These are phyloP conservation scores for Vipera ursinii DNA, from an alignment of 2,797 vertebrate genomes.

Conservation along the genomic window DNA sequence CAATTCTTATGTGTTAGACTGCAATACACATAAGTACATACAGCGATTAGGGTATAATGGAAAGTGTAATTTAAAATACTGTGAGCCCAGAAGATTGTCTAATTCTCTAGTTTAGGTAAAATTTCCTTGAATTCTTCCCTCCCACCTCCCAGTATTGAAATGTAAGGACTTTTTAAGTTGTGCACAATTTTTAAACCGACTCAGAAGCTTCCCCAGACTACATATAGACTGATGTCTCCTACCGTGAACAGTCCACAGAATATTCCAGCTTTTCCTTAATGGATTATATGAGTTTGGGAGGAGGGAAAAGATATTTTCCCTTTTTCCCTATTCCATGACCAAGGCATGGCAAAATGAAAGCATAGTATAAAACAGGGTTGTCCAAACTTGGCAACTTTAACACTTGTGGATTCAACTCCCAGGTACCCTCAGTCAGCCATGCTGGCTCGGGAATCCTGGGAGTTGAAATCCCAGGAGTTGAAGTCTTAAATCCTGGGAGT, in stretches of 20 bases:
- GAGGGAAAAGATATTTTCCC: too few relatives aligned
- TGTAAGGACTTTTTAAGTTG: background rate
- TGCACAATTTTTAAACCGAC: background rate
- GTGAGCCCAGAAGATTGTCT: background rate
- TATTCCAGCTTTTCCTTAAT: background rate
- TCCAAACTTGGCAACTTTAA: too few relatives aligned
- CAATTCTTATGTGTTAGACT: background rate
- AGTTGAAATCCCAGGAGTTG: background rate
- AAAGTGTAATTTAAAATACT: background rate
- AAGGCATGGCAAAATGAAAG: background rate
- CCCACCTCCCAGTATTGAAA: background rate
- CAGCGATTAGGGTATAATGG: background rate
- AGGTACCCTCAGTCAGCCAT: too few relatives aligned
- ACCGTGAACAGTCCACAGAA: background rate
- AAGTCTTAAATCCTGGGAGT: background rate
- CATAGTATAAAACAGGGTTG: background rate
- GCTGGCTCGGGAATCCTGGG: background rate
- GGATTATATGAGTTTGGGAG: background rate
- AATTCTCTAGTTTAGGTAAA: background rate
- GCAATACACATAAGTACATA: background rate
- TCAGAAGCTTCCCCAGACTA: background rate
- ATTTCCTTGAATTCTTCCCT: background rate
- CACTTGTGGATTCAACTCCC: background rate
- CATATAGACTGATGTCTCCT: background rate
- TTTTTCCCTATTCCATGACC: background rate